These are phyloP conservation scores for Bursaphelenchus mucronatus DNA, from an alignment of 1,140 invertebrate species.

Conservation along the genomic window DNA sequence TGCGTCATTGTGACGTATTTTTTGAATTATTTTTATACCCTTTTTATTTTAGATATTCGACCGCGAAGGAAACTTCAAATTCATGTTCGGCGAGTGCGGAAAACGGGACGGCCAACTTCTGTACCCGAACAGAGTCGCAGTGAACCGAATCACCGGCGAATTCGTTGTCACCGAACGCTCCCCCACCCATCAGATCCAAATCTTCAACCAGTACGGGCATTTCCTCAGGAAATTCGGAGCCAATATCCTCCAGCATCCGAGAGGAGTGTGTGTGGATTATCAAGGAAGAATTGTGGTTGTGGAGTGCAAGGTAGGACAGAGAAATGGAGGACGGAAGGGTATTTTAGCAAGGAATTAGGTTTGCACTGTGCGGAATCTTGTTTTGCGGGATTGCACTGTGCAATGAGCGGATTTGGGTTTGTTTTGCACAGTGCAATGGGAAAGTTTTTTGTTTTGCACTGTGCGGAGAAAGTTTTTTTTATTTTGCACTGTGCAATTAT, in stretches of 20 bases:
- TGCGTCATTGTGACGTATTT: too few relatives aligned
- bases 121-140: conserved; percentile 88
- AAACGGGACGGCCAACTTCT: conserved; percentile 84
- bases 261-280: conserved; percentile 89
- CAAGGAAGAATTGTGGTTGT: conserved; percentile 94
- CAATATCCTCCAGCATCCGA: conserved; percentile 90
- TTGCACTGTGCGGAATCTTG: too few relatives aligned
- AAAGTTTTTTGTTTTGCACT: too few relatives aligned
- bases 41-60: conserved; percentile 69
- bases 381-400: too few relatives aligned
- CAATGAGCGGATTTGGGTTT: too few relatives aligned
- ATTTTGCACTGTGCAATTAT: too few relatives aligned
- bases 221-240: conserved; percentile 96
- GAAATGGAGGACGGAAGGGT: too few relatives aligned
- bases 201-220: conserved; percentile 96
- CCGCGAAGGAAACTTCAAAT: conserved; percentile 94
- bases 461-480: too few relatives aligned
- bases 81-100: conserved; percentile 92
- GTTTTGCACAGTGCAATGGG: too few relatives aligned
- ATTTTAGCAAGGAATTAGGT: too few relatives aligned
- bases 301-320: conserved; percentile 74
- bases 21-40: conserved; percentile 71
- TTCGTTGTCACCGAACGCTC: conserved; percentile 95
- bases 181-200: conserved; percentile 89
- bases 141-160: conserved; percentile 87